These are phyloP conservation scores for Scartelaos histophorus DNA, from an alignment of 2,113 vertebrate species.

Conservation along the genomic window DNA sequence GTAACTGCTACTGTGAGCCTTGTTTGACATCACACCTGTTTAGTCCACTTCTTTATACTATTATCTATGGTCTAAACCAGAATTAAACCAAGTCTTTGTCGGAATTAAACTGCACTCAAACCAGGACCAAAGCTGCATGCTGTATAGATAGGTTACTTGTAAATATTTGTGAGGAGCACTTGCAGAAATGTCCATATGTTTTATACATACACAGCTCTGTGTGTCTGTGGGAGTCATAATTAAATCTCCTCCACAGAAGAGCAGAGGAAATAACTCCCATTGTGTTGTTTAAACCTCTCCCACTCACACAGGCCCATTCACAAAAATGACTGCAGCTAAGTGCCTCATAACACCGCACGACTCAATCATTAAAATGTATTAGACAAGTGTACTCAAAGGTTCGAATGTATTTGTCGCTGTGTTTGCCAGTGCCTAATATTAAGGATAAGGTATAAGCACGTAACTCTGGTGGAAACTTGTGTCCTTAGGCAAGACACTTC, in stretches of 20 bases:
- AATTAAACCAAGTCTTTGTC: no score
- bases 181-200: slow-evolving; percentile 72
- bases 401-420: slow-evolving; percentile 12
- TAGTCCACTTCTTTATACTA: no score
- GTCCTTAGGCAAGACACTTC: no score
- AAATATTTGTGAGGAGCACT: slow-evolving; percentile 64
- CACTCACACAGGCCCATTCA: slow-evolving; percentile 44
- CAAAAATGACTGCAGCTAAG: slow-evolving; percentile 63
- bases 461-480: no score
- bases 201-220: slow-evolving; percentile 73
- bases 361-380: slow-evolving; percentile 74
- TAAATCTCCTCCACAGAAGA: slow-evolving; percentile 72
- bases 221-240: slow-evolving; percentile 59
- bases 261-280: slow-evolving; percentile 13
- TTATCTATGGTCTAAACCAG: no score
- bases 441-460: no score
- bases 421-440: no score
- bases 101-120: no score
- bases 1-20: no score
- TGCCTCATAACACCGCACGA: slow-evolving; percentile 55
- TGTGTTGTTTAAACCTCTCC: slow-evolving; percentile 52
- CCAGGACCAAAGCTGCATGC: background rate
- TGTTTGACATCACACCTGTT: no score
- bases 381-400: slow-evolving; percentile 32
- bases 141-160: background rate